Evolutionary conservation across 2,113 vertebrate species (phyloP), one percentile per base, ranked within the genome.

Genomic region (Leuciscus idus): DNA sequence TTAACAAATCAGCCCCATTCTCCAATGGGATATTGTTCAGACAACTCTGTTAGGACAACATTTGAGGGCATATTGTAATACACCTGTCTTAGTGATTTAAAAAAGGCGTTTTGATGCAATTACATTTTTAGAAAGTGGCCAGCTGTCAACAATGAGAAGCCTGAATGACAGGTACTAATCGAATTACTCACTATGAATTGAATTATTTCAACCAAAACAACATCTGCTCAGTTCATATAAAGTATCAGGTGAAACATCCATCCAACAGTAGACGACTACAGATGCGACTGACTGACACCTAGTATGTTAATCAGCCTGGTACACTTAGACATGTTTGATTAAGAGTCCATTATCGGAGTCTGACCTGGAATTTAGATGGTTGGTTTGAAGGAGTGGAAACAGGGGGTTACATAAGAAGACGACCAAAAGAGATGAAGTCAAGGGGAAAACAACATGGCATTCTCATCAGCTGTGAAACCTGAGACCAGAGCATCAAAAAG

Each of bases 371-470:
- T 74, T n/a, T 75, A 50, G 75, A n/a, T 68, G 11, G 26, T 19
- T 59, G 46, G 84, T 55, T 74, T 81, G 52, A 55, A 79, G 77
- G 66, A 81, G 43, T 81, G 83, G 70, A 87, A 85, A 83, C 8
- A 33, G 73, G 13, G 6, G 28, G 30, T 85, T 85, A 85, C 76
- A 75, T 85, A 87, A 85, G 7, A 39, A 59, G 48, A 66, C 30
- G 62, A 84, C 39, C 52, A 82, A 70, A 52, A 70, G 26, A 55
- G 80, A 85, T 39, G 36, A 70, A 85, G 77, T 81, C 73, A 21
- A 89, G 30, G n/a, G 46, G 57, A 81, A 83, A 87, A 79, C 57
- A 75, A 74, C 64, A 13, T 85, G 81, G 68, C 84, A 84, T 82
- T 86, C 73, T 62, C 83, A 78, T 85, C 80, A 87, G 78, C 8